These are phyloP conservation scores for Trachemys scripta DNA, from an alignment of 2,113 vertebrate species.

Conservation along the genomic window DNA sequence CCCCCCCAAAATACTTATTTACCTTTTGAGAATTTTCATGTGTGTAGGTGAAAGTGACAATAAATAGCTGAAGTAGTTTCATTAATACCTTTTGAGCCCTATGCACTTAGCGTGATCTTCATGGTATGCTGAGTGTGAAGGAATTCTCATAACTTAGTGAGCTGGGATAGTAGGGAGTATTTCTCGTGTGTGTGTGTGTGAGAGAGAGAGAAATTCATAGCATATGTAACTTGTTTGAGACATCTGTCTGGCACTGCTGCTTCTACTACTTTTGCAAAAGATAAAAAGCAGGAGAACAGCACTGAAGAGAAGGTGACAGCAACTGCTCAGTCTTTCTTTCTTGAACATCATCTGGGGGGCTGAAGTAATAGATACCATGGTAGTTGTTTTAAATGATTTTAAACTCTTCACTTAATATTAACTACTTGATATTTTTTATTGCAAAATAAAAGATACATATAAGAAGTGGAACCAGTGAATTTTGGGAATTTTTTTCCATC, in stretches of 20 bases:
- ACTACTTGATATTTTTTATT: neutral
- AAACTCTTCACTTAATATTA: neutral
- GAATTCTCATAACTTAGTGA: neutral
- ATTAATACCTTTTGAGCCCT: fast-evolving
- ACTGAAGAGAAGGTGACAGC: neutral
- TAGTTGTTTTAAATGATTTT: neutral
- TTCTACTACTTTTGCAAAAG: neutral
- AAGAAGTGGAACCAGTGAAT: neutral
- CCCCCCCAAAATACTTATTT: neutral
- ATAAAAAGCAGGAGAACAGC: constrained; percentile 2
- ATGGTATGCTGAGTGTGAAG: fast-evolving
- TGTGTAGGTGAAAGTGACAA: neutral
- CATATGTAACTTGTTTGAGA: constrained; percentile 53
- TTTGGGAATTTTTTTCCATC: neutral
- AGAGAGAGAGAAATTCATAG: constrained; percentile 1
- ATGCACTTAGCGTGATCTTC: neutral
- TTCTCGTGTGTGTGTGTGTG: neutral
- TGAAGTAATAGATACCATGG: neutral
- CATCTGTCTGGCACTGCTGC: constrained; percentile 51
- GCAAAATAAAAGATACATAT: neutral
- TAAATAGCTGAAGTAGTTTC: neutral
- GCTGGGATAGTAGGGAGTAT: neutral
- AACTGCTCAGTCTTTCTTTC: neutral
- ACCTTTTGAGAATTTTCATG: neutral
- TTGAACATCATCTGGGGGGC: neutral